Evolutionary conservation across 2,797 vertebrate species (phyloP).

Genomic region (Anguilla anguilla): DNA sequence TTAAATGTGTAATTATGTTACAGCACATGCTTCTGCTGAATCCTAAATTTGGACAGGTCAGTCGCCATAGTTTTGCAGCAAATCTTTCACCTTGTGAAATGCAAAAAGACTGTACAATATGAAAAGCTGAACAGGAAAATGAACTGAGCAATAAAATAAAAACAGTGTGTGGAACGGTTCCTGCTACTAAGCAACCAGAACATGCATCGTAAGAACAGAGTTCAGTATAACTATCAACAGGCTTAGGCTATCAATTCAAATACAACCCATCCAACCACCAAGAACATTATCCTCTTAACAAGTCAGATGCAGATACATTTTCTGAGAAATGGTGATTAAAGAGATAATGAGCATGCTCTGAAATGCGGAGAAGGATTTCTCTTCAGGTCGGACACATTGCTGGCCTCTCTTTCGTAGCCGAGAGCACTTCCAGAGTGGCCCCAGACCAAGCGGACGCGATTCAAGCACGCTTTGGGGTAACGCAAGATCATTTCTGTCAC

Average conservation of each 20-base stretch:
- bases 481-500: slow-evolving; percentile 52
- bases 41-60: neutral
- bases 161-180: no score
- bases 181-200: neutral
- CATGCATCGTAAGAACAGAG: neutral
- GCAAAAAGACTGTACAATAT: neutral
- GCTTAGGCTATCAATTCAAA: neutral
- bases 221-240: neutral
- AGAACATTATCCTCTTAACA: neutral
- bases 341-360: neutral
- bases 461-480: slow-evolving; percentile 53
- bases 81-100: slow-evolving; percentile 39
- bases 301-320: neutral
- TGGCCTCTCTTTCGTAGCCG: no score
- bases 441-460: slow-evolving; percentile 4
- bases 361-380: neutral
- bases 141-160: neutral
- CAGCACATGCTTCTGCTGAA: neutral
- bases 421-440: neutral
- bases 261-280: neutral
- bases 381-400: neutral
- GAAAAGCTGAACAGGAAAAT: neutral
- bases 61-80: slow-evolving; percentile 55
- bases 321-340: neutral
- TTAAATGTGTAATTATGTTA: neutral